phyloP scores from a whole-genome alignment of 2,113 vertebrate genomes.

The Sinocyclocheilus maitianheensis region DNA sequence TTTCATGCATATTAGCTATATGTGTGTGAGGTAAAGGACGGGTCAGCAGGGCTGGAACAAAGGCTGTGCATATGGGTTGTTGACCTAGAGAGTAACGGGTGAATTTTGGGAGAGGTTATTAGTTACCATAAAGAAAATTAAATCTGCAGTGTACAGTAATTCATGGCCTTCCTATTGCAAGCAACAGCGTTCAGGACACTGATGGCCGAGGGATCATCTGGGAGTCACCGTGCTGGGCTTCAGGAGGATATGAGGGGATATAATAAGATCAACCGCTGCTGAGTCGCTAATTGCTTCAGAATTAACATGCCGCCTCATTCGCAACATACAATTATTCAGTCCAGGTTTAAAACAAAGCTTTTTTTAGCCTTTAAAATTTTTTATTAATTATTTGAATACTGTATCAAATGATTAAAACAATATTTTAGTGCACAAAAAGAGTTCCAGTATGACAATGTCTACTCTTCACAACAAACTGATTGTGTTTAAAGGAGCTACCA shows the following conservation, averaged over 20 bases:
- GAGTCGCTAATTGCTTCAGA: conserved; percentile 84
- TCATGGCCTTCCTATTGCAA: conserved; percentile 62
- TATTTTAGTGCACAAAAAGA: neutral
- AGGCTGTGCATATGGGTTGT: conserved; percentile 28
- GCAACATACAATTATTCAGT: neutral
- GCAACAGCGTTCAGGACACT: conserved; percentile 64
- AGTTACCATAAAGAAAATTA: conserved; percentile 55
- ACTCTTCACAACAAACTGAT: conserved; percentile 33
- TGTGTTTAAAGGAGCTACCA: conserved; percentile 36
- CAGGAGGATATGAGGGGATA: conserved; percentile 82
- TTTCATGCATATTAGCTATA: neutral
- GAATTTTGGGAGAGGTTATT: conserved; percentile 42
- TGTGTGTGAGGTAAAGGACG: neutral
- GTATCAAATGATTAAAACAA: conserved; percentile 23
- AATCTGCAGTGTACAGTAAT: conserved; percentile 48
- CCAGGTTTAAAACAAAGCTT: neutral
- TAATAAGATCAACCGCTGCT: conserved; percentile 86
- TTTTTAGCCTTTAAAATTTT: neutral
- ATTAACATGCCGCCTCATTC: conserved; percentile 77
- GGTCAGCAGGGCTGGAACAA: conserved; percentile 14
- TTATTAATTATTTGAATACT: neutral
- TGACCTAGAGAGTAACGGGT: conserved; percentile 40
- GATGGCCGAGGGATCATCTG: conserved; percentile 72
- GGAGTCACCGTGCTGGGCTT: conserved; percentile 83
- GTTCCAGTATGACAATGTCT: neutral